phyloP scores from a whole-genome alignment of 2,888 invertebrate species.

The Troides oblongomaculatus region DNA sequence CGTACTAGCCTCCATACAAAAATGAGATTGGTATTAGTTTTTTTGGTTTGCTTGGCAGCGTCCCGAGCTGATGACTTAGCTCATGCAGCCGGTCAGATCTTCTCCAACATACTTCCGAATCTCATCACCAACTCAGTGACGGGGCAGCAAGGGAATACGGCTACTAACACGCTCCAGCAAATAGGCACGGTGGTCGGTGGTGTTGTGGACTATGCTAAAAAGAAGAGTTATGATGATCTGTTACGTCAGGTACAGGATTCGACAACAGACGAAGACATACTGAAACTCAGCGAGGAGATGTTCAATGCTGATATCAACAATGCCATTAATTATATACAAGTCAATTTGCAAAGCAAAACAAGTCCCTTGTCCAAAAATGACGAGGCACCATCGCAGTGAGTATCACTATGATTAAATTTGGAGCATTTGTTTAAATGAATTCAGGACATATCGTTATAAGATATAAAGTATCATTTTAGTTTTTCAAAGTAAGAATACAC shows the following conservation, averaged over 20 bases:
- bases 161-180: conserved; percentile 63
- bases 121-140: conserved; percentile 64
- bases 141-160: conserved; percentile 64
- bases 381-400: conserved; percentile 83
- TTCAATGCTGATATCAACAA: conserved; percentile 87
- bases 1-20: conserved; percentile 51
- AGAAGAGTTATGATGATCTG: conserved; percentile 72
- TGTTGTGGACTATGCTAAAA: conserved; percentile 72
- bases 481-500: too few relatives aligned
- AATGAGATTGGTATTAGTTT: conserved; percentile 60
- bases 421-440: too few relatives aligned
- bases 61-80: conserved; percentile 64
- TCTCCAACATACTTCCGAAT: conserved; percentile 69
- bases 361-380: conserved; percentile 84
- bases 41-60: conserved; percentile 53
- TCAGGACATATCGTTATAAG: too few relatives aligned
- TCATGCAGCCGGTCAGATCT: conserved; percentile 71
- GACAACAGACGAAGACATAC: conserved; percentile 84
- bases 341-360: conserved; percentile 88
- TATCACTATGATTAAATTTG: conserved; percentile 7
- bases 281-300: conserved; percentile 85
- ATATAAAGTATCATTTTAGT: too few relatives aligned
- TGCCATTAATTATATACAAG: conserved; percentile 83
- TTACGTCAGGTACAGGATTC: conserved; percentile 69
- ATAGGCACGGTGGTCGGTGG: conserved; percentile 75